Evolutionary conservation across 2,113 vertebrate genomes (phyloP).

Genomic region (Heteronetta atricapilla): DNA sequence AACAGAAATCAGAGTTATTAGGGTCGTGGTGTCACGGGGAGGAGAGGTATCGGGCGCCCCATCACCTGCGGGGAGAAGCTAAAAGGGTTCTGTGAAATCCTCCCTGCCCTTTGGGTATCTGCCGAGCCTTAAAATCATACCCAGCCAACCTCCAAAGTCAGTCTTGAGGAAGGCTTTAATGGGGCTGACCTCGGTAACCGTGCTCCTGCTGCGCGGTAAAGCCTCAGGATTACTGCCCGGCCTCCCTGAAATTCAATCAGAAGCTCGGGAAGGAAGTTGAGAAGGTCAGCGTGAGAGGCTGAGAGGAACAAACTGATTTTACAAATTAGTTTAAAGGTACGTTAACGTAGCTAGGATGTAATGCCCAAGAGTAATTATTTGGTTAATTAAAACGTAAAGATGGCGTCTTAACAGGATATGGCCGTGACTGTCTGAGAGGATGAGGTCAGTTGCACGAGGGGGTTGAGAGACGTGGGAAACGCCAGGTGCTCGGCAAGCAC

Average conservation of each 20-base stretch:
- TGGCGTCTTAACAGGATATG: fast-evolving
- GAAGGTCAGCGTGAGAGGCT: background rate
- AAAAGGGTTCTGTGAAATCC: background rate
- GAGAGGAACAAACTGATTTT: background rate
- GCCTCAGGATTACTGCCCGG: background rate
- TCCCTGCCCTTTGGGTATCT: too few relatives aligned
- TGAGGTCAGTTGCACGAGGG: background rate
- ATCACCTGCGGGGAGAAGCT: background rate
- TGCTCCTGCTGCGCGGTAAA: too few relatives aligned
- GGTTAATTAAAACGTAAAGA: background rate
- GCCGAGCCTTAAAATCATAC: too few relatives aligned
- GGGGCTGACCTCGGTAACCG: fast-evolving
- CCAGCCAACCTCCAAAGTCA: fast-evolving
- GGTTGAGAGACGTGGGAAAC: too few relatives aligned
- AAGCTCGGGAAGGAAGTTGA: background rate
- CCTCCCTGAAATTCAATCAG: background rate
- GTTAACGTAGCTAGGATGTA: fast-evolving
- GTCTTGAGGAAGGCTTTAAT: too few relatives aligned
- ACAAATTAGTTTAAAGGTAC: fast-evolving
- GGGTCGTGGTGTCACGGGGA: too few relatives aligned
- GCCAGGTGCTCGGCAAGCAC: fast-evolving
- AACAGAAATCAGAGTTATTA: background rate
- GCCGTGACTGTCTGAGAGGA: fast-evolving
- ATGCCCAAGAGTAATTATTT: too few relatives aligned
- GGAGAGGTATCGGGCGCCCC: background rate